Evolutionary conservation across 1,140 invertebrate genomes (phyloP), one percentile per base, ranked within the genome.

Genomic region (Camponotus floridanus): DNA sequence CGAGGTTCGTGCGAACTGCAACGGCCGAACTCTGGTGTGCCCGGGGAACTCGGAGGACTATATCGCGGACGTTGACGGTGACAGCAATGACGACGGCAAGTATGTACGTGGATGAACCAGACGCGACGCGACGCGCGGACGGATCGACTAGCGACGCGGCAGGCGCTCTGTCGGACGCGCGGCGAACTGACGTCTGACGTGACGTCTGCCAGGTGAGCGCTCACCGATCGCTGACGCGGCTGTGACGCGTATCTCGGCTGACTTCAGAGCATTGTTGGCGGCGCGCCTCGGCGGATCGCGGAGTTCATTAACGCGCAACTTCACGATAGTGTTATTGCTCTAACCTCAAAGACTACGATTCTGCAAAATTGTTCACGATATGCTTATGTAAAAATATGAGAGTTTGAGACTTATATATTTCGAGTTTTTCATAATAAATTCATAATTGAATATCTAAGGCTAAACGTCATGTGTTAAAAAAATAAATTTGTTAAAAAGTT

Each of bases 141-240:
- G n/a, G 21, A 83, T 73, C 71, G 15, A 18, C 33, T 71, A 59
- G 21, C 64, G 45, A 85, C 51, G 31, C 57, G 18, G 57, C 65
- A 85, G 87, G 83, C 73, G n/a, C 86, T 57, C 92, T 90, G 13
- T 70, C 45, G 90, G 81, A 36, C 39, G 11, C 65, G 73, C 15
- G 9, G 7, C 2, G 74, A 86, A 92, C 83, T 87, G 89, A 9
- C 55, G 26, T 9, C 64, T 92, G 92, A 9, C 55, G 26, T 92
- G 92, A 9, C 55, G 26, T 9, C 64, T 92, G 91, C 92, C 92
- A 92, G 88, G 90, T 87, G 87, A 89, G 89, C 91, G 88, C 90
- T 78, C 76, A 91, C 88, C 86, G 87, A 8, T 61, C 84, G 91
- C 88, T 92, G 92, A 93, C 92, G 92, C 92, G 92, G 92, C 91